A percentile compares a stretch with the other conserved stretches of the same genome.
Evolutionary conservation across 1,140 invertebrate genomes (phyloP).

Genomic region (Notospermus geniculatus): DNA sequence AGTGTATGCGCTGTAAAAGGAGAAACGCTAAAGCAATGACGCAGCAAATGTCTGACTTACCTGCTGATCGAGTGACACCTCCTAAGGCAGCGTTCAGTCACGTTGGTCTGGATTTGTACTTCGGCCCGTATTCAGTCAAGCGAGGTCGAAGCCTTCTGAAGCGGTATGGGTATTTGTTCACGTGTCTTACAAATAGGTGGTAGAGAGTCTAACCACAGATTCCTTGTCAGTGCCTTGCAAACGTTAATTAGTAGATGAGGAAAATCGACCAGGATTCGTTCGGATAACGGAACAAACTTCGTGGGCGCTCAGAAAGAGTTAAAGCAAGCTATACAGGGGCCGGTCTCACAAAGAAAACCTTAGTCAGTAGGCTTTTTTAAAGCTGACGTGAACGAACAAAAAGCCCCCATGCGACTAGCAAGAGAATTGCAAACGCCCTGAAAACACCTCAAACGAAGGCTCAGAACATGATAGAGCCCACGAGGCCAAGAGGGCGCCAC

Average conservation of each 20-base stretch:
- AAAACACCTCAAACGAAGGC: too few relatives aligned
- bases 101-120: slow-evolving; percentile 7
- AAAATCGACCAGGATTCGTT: too few relatives aligned
- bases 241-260: neutral
- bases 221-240: slow-evolving; percentile 7
- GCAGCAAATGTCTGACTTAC: neutral
- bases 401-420: too few relatives aligned
- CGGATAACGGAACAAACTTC: too few relatives aligned
- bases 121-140: slow-evolving; percentile 10
- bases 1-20: neutral
- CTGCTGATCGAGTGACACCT: neutral
- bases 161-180: slow-evolving; percentile 13
- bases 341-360: too few relatives aligned
- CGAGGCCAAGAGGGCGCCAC: too few relatives aligned
- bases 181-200: slow-evolving; percentile 5
- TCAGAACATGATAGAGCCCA: too few relatives aligned
- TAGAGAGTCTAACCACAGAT: slow-evolving; percentile 3
- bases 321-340: too few relatives aligned
- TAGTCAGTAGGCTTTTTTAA: too few relatives aligned
- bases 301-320: too few relatives aligned
- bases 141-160: neutral
- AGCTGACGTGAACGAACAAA: too few relatives aligned
- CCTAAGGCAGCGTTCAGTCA: neutral
- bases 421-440: too few relatives aligned
- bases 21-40: neutral